These are phyloP conservation scores for Metopia argyrocephala DNA, from an alignment of 2,888 invertebrate genomes.

Conservation along the genomic window DNA sequence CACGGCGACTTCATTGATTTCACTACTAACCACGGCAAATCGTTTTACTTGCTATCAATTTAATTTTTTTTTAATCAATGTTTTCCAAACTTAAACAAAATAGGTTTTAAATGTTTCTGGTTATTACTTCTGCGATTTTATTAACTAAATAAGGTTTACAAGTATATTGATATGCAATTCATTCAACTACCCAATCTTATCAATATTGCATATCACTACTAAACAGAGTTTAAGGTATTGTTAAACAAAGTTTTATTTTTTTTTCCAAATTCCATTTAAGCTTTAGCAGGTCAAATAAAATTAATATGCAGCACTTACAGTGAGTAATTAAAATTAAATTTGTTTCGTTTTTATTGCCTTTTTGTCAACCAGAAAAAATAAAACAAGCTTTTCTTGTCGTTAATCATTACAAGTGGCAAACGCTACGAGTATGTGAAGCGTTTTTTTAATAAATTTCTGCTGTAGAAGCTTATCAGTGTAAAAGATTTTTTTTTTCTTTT, in stretches of 20 bases:
- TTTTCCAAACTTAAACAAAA: no score
- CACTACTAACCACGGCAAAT: no score
- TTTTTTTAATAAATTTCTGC: not conserved
- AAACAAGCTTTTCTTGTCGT: not conserved
- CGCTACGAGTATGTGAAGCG: not conserved
- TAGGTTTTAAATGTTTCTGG: no score
- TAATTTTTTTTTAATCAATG: no score
- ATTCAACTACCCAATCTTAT: not conserved
- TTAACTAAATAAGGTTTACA: not conserved
- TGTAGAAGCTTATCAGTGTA: slow-evolving; percentile 47
- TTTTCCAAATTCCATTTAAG: slow-evolving; percentile 47
- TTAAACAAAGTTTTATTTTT: not conserved
- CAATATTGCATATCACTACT: not conserved
- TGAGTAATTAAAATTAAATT: slow-evolving; percentile 59
- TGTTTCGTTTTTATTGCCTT: slow-evolving; percentile 47
- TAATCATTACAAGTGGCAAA: not conserved
- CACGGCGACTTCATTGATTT: no score
- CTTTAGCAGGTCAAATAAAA: slow-evolving; percentile 53
- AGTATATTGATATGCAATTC: not conserved
- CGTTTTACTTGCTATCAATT: no score
- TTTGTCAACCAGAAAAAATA: slow-evolving; percentile 34
- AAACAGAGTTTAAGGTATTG: slow-evolving; percentile 11
- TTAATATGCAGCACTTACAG: slow-evolving; percentile 55
- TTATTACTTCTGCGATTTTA: not conserved
- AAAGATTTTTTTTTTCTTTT: slow-evolving; percentile 48